Evolutionary conservation across 53 echinoderm and acorn worm species (phyloP).

Genomic region (Zoroaster sp.): DNA sequence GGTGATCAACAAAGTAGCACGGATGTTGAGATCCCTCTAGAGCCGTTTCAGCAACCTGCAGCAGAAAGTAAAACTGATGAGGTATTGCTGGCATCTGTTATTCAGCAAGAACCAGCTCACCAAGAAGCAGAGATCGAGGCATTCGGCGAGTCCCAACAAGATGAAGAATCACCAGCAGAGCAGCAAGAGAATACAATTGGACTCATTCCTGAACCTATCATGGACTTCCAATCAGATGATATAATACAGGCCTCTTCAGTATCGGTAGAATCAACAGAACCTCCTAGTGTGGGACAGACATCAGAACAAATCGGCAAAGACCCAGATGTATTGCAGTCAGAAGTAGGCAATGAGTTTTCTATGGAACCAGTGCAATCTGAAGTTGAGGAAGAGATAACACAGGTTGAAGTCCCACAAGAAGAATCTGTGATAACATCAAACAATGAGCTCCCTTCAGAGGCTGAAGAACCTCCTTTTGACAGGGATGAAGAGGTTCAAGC

Average conservation of each 20-base stretch:
- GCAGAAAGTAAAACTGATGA: background rate
- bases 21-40: background rate
- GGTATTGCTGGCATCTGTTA: background rate
- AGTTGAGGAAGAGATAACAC: slow-evolving; percentile 17
- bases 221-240: background rate
- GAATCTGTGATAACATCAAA: background rate
- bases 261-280: background rate
- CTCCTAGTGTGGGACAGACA: background rate
- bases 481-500: background rate
- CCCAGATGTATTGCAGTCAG: background rate
- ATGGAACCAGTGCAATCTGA: background rate
- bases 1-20: background rate
- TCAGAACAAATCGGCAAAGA: background rate
- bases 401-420: slow-evolving; percentile 18
- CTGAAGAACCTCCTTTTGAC: background rate
- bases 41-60: background rate
- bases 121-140: background rate
- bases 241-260: background rate
- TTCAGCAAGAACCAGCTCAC: background rate
- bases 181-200: background rate
- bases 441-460: background rate
- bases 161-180: background rate
- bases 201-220: background rate
- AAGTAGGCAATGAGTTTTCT: background rate
- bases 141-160: background rate